Evolutionary conservation across 2,888 invertebrate genomes (phyloP).

Genomic region (Noctua pronuba): DNA sequence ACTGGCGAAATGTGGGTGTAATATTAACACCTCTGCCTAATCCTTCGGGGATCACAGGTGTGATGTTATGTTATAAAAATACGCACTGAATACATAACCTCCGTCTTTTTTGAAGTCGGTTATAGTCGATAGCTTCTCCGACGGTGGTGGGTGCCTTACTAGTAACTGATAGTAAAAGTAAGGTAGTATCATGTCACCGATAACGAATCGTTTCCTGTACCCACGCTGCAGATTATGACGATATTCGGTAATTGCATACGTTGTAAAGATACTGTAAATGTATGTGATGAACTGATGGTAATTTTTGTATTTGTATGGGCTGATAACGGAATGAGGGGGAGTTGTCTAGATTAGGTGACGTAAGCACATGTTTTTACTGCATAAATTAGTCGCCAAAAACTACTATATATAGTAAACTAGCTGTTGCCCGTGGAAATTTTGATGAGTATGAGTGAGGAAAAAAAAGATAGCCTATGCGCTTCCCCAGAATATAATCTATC

Average conservation of each 20-base stretch:
- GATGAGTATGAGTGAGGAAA: too few species aligned
- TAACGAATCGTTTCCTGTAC: constrained; percentile 41
- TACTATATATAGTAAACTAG: too few species aligned
- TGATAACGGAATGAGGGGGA: not conserved
- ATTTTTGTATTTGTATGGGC: constrained; percentile 9
- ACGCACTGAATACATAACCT: not conserved
- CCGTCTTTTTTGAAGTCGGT: not conserved
- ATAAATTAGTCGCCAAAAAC: not conserved
- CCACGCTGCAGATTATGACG: constrained; percentile 29
- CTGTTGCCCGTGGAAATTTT: too few species aligned
- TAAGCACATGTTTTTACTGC: not conserved
- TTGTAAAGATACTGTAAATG: constrained; percentile 16
- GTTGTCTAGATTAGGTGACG: not conserved
- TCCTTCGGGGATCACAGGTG: too few species aligned
- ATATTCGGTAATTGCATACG: constrained; percentile 36
- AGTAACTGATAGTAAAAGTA: constrained; percentile 34
- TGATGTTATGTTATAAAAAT: not conserved
- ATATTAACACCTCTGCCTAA: too few species aligned
- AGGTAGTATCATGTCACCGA: constrained; percentile 16
- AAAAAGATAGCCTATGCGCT: too few species aligned
- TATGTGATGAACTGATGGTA: not conserved
- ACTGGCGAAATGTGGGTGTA: too few species aligned
- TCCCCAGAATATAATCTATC: too few species aligned
- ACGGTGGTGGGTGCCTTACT: not conserved
- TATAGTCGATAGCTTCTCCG: not conserved